Base-by-base conservation (phyloP, 2,113 vertebrate genomes). In the Ciconia boyciana region DNA sequence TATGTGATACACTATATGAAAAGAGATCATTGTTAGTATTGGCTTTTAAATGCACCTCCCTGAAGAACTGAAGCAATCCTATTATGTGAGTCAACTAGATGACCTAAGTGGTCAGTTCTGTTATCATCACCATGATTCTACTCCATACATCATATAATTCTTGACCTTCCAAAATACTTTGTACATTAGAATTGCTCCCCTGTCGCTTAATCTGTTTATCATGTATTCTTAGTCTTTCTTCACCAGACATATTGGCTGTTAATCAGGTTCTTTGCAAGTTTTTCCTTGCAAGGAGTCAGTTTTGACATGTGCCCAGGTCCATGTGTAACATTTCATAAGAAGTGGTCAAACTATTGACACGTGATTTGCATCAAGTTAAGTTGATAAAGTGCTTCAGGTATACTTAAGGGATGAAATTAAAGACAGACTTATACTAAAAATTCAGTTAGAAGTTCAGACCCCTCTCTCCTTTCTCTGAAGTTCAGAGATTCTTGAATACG, bases 271-370 rank as follows among this genome's bases (percentile, higher is more conserved):
- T 74, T 44, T 58, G 43, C n/a, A 65, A 22, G 13, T 16, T 68
- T 62, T 44, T 49, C 54, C 26, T 21, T 70, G n/a, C 29, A 61
- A 36, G 11, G 28, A 46, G 20, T 36, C 16, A 2, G 11, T 60
- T 68, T 87, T 64, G 11, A 20, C 6, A 0, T 16, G 25, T 58
- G 83, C 13, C 17, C 17, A 26, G 16, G 9, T 24, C 72, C 19
- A 6, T 0, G 1, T 41, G 0, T 24, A 54, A 36, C 5, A 3
- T 13, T 49, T 69, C 13, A 11, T 11, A 28, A 57, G 26, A 66
- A 64, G 36, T 34, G 44, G 39, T 41, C 39, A 41, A 71, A 79
- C 29, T 13, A 32, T 2, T 54, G 64, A 34, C 13, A 15, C 0
- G 0, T 2, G 2, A 32, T 64, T 91, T 70, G 32, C 71, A 39